These are phyloP conservation scores for Trachythela sp. DNA, from an alignment of 64 coral and sea anemone species.

Conservation along the genomic window DNA sequence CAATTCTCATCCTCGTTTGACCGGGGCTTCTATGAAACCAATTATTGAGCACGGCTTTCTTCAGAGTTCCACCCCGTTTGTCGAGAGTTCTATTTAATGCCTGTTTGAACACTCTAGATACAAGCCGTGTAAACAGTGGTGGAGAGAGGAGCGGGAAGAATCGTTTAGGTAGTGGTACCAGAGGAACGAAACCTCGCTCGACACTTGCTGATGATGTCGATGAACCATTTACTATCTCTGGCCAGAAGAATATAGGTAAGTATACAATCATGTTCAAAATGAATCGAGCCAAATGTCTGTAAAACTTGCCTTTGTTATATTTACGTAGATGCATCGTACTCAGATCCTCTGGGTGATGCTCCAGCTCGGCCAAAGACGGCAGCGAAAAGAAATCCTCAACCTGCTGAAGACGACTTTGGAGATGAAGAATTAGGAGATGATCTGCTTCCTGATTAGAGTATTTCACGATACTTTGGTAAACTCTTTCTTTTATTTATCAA, in stretches of 20 bases:
- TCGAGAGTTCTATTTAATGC: too few relatives aligned
- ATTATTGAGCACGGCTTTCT: too few relatives aligned
- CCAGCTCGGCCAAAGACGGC: slow-evolving; percentile 95
- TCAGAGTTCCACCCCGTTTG: too few relatives aligned
- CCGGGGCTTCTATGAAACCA: too few relatives aligned
- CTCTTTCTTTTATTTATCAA: too few relatives aligned
- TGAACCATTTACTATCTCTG: slow-evolving; percentile 6
- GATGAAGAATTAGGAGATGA: slow-evolving; percentile 99
- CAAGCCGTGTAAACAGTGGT: slow-evolving; percentile 60
- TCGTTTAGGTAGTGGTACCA: slow-evolving; percentile 46
- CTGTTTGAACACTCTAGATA: neutral
- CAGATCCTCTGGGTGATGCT: slow-evolving; percentile 88
- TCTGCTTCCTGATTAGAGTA: slow-evolving; percentile 67
- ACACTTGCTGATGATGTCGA: neutral
- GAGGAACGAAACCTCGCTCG: neutral
- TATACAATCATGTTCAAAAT: neutral
- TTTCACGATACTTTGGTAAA: neutral
- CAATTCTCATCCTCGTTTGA: too few relatives aligned
- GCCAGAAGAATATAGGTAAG: slow-evolving; percentile 83
- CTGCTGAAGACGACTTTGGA: slow-evolving; percentile 86
- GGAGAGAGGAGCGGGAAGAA: slow-evolving; percentile 34
- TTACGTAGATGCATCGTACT: slow-evolving; percentile 77
- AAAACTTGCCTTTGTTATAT: neutral
- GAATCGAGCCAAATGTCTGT: neutral
- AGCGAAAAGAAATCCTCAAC: slow-evolving; percentile 61